Evolutionary conservation across 2,797 vertebrate species (phyloP), one percentile per base, ranked within the genome.

Genomic region (Sebastes cheni): DNA sequence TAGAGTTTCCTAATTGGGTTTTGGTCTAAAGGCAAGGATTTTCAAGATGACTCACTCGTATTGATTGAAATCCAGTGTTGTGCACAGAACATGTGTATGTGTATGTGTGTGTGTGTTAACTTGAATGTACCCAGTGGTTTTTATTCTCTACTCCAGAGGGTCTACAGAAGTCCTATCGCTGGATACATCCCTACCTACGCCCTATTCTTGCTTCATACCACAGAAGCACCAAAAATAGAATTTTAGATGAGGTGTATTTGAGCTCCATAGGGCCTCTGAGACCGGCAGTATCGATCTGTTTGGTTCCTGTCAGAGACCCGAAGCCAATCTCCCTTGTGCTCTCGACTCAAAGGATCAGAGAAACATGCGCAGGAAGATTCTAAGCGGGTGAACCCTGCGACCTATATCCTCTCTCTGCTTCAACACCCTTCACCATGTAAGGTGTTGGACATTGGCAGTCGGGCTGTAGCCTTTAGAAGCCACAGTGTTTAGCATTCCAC

Each of bases 201-300:
- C 5, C 54, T 55, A 50, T 76, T 85, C 56, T 66, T 36, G 7
- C 56, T 62, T 76, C 42, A 68, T 36, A 6, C 54, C 25, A 77
- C 22, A 82, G 32, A 82, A 80, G 61, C 34, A 16, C 50, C 42
- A 13, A 88, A 86, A 87, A 81, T 84, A 76, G 66, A 64, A 79
- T 69, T 80, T 73, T 23, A 72, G 58, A 82, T 90, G 9, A 1
- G 11, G 66, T 70, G 60, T 46, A 8, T 67, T 67, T 79, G 12
- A 65, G 60, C 74, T 83, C 56, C 82, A 14, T 39, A 0, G 73
- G 39, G 46, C 67, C 73, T 88, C 78, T 68, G 82, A 86, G 74
- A 70, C 72, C 12, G 1, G 30, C 68, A 32, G 30, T 67, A 92
- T 93, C 27, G 91, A 92, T 92, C 79, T 74, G 68, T 86, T 86